Evolutionary conservation across 1,140 invertebrate species (phyloP).

Genomic region (Aethina tumida): DNA sequence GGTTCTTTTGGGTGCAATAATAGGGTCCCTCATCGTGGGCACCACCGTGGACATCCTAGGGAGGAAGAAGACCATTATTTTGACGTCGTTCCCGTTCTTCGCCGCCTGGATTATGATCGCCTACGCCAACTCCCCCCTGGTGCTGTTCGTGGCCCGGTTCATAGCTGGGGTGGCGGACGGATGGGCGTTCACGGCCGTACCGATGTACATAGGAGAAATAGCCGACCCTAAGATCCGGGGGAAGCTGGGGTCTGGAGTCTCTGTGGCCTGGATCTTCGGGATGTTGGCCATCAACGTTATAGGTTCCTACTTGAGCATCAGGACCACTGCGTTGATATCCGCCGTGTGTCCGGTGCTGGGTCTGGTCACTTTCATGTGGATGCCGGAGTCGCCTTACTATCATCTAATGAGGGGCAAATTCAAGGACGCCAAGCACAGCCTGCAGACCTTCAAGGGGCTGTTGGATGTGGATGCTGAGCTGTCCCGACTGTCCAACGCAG

Average conservation of each 20-base stretch:
- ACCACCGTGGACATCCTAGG: constrained; percentile 45
- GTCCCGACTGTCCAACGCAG: constrained; percentile 47
- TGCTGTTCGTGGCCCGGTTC: constrained; percentile 42
- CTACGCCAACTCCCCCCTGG: constrained; percentile 37
- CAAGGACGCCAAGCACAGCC: constrained; percentile 49
- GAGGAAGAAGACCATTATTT: constrained; percentile 54
- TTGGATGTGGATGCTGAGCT: constrained; percentile 50
- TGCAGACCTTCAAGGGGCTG: constrained; percentile 51
- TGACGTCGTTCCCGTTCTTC: constrained; percentile 49
- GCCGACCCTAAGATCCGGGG: constrained; percentile 58
- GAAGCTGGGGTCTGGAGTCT: constrained; percentile 23
- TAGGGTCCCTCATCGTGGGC: constrained; percentile 37
- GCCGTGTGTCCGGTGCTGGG: constrained; percentile 48
- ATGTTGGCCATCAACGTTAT: constrained; percentile 57
- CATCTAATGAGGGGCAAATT: constrained; percentile 45
- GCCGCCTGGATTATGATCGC: constrained; percentile 58
- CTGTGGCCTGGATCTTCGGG: constrained; percentile 41
- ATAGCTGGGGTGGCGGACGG: constrained; percentile 57
- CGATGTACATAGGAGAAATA: constrained; percentile 60
- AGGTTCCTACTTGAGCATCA: constrained; percentile 50
- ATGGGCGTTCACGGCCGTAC: constrained; percentile 51
- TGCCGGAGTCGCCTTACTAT: constrained; percentile 74
- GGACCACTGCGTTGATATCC: constrained; percentile 46
- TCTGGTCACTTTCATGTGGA: constrained; percentile 51
- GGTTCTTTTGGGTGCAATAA: constrained; percentile 36